A percentile compares a stretch with the other conserved stretches of the same genome.
These are phyloP conservation scores for Dryobota labecula DNA, from an alignment of 2,888 invertebrate genomes.

Conservation along the genomic window DNA sequence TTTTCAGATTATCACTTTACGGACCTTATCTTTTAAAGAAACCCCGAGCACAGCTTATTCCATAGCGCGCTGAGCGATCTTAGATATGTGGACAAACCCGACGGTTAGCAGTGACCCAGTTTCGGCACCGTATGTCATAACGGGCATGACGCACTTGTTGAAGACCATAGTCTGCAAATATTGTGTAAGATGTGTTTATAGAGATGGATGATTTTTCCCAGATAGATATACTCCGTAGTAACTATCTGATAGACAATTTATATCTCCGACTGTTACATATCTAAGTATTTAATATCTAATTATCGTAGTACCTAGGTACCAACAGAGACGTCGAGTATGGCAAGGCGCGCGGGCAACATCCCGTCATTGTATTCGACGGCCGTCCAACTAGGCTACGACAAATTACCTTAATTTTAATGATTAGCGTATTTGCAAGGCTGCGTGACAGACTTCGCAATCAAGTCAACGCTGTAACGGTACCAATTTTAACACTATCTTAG, in stretches of 20 bases:
- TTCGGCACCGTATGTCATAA: neutral
- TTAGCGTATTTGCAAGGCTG: slow-evolving; percentile 64
- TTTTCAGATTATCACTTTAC: no score
- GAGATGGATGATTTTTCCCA: neutral
- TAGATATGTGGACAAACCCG: neutral
- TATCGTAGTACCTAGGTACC: slow-evolving; percentile 23
- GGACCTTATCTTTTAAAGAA: no score
- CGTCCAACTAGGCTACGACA: slow-evolving; percentile 51
- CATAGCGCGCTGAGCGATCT: no score
- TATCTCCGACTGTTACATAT: neutral
- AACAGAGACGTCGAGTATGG: slow-evolving; percentile 46
- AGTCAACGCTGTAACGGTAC: slow-evolving; percentile 40
- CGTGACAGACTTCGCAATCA: slow-evolving; percentile 58
- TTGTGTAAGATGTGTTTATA: neutral
- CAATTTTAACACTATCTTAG: slow-evolving; percentile 15
- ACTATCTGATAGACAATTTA: neutral
- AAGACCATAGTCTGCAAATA: no score
- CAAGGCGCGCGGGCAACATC: slow-evolving; percentile 62
- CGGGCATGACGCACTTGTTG: neutral
- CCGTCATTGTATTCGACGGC: slow-evolving; percentile 64
- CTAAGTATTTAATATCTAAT: slow-evolving; percentile 11
- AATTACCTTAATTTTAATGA: slow-evolving; percentile 63
- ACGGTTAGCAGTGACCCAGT: neutral
- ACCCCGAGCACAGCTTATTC: no score
- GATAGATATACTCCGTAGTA: neutral